Percentiles rank a stretch among this genome's conserved stretches.
Evolutionary conservation across 2,113 vertebrate species (phyloP).

Genomic region (rat (Rattus norvegicus)): GRCr8 NC_086026.1:103554001-103554500

Average conservation of each 20-base stretch:
- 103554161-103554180: not conserved
- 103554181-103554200: too few species aligned
- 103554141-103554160: not conserved
- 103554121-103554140: not conserved
- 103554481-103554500: not conserved
- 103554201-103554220: not conserved
- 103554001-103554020: not conserved
- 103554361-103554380: not conserved
- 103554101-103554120: not conserved
- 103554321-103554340: constrained; percentile 1
- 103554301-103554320: not conserved
- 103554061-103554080: not conserved
- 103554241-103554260: not conserved
- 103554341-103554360: not conserved
- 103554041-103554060: not conserved
- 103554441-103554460: not conserved
- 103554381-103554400: not conserved
- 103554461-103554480: not conserved
- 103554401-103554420: not conserved
- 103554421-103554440: constrained; percentile 43
- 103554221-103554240: not conserved
- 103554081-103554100: not conserved
- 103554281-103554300: not conserved
- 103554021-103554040: not conserved
- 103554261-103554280: not conserved